Conservation (phyloP, 2,888 invertebrate genomes). For the Zygaena filipendulae region DNA sequence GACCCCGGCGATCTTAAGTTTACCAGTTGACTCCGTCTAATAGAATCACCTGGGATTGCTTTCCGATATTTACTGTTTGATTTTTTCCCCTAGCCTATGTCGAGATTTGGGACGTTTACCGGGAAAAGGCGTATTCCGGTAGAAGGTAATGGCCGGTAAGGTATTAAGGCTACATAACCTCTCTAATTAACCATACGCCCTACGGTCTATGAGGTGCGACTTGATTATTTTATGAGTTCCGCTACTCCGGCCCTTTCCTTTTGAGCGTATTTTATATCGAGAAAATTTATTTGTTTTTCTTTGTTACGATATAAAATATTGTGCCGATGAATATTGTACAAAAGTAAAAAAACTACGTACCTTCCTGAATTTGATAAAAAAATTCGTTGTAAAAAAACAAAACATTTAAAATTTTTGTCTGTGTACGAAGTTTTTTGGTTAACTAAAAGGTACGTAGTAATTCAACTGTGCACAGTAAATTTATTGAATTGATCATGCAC, state of each 20-base stretch:
- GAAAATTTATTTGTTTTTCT: too few species aligned
- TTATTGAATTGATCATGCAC: slow-evolving; percentile 65
- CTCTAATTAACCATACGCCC: slow-evolving; percentile 50
- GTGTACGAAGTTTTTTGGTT: not conserved
- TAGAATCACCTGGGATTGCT: slow-evolving; percentile 63
- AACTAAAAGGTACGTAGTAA: slow-evolving; percentile 18
- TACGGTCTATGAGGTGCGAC: slow-evolving; percentile 25
- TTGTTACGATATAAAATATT: too few species aligned
- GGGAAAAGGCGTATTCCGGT: slow-evolving; percentile 53
- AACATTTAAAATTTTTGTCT: too few species aligned
- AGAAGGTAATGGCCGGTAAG: slow-evolving; percentile 44
- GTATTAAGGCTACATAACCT: slow-evolving; percentile 48
- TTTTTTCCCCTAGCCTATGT: slow-evolving; percentile 58
- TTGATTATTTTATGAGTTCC: slow-evolving; percentile 24
- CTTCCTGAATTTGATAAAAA: too few species aligned
- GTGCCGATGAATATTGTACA: too few species aligned
- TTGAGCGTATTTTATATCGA: too few species aligned
- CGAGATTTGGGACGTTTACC: slow-evolving; percentile 53
- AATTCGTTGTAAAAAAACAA: too few species aligned
- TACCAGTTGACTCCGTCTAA: slow-evolving; percentile 54
- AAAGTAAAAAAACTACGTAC: too few species aligned
- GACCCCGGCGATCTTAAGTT: slow-evolving; percentile 37
- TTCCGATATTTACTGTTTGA: slow-evolving; percentile 65
- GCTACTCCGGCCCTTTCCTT: too few species aligned
- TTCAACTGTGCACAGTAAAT: slow-evolving; percentile 43